A percentile compares a stretch with the other conserved stretches of the same genome.
phyloP scores from a whole-genome alignment of 2,888 invertebrate genomes.

The Zelleria hepariella region DNA sequence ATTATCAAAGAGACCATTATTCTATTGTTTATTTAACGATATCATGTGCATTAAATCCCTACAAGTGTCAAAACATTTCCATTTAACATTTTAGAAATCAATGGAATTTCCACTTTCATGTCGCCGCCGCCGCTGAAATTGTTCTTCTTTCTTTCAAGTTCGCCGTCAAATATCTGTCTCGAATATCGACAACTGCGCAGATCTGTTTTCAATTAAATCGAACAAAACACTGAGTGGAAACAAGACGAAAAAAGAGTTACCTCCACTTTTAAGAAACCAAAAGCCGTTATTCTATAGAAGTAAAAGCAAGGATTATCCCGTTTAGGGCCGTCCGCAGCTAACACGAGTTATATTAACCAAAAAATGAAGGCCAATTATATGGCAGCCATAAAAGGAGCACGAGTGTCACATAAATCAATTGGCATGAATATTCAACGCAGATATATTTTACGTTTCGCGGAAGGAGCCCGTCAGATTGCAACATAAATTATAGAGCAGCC shows the following conservation, averaged over 20 bases:
- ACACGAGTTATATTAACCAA: slow-evolving; percentile 1
- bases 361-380: slow-evolving; percentile 1
- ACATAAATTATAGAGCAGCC: slow-evolving; percentile 2
- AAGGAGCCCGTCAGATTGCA: slow-evolving; percentile 4
- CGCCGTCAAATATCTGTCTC: background rate
- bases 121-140: background rate
- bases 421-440: slow-evolving; percentile 5
- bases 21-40: background rate
- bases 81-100: background rate
- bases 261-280: no score
- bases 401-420: slow-evolving; percentile 5
- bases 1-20: background rate
- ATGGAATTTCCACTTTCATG: background rate
- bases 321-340: background rate
- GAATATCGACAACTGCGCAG: background rate
- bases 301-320: background rate
- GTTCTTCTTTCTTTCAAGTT: background rate
- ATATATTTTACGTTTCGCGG: slow-evolving; percentile 4
- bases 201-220: background rate
- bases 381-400: slow-evolving; percentile 1
- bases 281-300: background rate
- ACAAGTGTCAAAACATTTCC: background rate
- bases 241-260: no score
- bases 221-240: no score
- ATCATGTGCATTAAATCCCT: background rate